Percentiles rank a stretch among this genome's conserved stretches.
Conservation (phyloP, 2,888 invertebrate species). For the Linyphia triangularis region DNA sequence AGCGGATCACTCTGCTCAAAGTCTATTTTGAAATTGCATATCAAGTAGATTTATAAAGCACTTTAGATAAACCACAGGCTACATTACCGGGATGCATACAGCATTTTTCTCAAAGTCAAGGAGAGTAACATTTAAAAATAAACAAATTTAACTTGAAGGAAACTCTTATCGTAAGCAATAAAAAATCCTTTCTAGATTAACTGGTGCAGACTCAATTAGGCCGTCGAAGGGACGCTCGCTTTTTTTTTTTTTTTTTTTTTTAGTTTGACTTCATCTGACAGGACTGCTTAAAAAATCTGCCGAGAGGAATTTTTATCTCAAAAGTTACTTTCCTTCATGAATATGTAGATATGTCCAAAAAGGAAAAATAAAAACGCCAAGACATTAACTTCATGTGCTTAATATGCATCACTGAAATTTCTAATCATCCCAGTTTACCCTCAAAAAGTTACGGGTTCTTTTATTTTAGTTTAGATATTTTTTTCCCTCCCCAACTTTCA, state of each 20-base stretch:
- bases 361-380: constrained; percentile 1
- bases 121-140: constrained; percentile 1
- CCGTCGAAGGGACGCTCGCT: background rate
- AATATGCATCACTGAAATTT: constrained; percentile 59
- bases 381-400: constrained; percentile 48
- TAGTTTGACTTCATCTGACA: background rate
- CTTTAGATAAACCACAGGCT: background rate
- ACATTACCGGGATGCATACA: background rate
- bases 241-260: background rate
- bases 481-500: background rate
- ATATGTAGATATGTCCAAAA: constrained; percentile 47
- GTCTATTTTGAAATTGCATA: background rate
- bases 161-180: background rate
- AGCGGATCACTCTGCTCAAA: background rate
- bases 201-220: constrained; percentile 21
- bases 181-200: constrained; percentile 25
- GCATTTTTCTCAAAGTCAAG: background rate
- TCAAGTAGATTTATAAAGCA: background rate
- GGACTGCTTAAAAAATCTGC: constrained; percentile 19
- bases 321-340: constrained; percentile 47
- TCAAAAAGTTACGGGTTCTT: constrained; percentile 9
- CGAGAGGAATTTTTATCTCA: constrained; percentile 41
- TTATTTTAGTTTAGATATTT: background rate
- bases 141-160: background rate
- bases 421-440: constrained; percentile 53